Percentiles rank a stretch among this genome's conserved stretches.
Conservation (phyloP, 2,888 invertebrate species). For the Elegia similella region DNA sequence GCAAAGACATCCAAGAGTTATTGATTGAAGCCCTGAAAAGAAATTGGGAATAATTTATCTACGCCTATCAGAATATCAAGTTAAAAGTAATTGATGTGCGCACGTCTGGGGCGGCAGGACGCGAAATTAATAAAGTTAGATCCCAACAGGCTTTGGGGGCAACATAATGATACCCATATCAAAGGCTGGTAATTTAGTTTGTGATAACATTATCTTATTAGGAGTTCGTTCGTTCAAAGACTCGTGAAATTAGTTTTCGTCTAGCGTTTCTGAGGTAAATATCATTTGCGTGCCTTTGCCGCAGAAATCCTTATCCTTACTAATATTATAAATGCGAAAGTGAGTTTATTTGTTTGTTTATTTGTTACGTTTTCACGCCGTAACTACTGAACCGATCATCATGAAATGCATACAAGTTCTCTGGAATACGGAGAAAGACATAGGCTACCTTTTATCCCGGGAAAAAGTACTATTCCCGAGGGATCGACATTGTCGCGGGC, state of each 20-base stretch:
- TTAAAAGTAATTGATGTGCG: constrained; percentile 2
- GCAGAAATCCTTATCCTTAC: no score
- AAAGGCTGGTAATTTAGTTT: constrained; percentile 25
- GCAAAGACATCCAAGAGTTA: not conserved
- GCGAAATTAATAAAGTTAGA: constrained; percentile 15
- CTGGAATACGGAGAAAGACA: no score
- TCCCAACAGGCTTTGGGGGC: not conserved
- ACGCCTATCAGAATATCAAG: constrained; percentile 10
- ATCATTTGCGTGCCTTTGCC: not conserved
- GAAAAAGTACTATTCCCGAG: no score
- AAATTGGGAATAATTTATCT: not conserved
- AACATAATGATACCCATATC: constrained; percentile 17
- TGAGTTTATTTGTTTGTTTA: no score
- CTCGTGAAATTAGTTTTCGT: constrained; percentile 8
- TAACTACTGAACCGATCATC: no score
- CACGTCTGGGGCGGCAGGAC: constrained; percentile 7
- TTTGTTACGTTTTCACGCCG: no score
- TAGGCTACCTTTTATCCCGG: no score
- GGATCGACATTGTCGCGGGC: no score
- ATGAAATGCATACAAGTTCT: no score
- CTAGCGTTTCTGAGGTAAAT: not conserved
- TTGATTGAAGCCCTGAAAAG: not conserved
- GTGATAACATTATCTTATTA: constrained; percentile 21
- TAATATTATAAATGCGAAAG: no score
- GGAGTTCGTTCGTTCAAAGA: constrained; percentile 2